Base-by-base conservation (phyloP, 2,888 invertebrate species). In the Stegana nigrithorax region DNA sequence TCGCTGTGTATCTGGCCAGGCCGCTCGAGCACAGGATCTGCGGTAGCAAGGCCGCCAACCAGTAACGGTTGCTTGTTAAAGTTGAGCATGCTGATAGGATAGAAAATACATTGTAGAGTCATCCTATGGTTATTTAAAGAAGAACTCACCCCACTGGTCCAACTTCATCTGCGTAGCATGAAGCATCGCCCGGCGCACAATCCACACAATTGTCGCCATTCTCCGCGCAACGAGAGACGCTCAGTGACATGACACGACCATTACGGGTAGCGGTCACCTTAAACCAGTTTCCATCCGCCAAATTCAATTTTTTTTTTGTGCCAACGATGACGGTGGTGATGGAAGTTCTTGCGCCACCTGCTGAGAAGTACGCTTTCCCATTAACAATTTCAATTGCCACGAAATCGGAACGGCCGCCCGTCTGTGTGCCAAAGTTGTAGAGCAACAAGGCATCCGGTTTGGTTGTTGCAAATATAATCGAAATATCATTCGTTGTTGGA, bases 1-100 rank as follows among this genome's bases (percentile, higher is more conserved):
- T 97, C 96, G 0, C 96, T 92, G 76, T 92, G 92, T 39, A 97
- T 90, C 86, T 97, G 96, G 0, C 95, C 95, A 0, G 94, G 94
- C 47, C 96, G 89, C 83, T 96, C 95, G 25, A 96, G 85, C 0
- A 96, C 91, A 12, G 95, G 93, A 85, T 95, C 94, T 0, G 96
- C 93, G 70, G 91, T 91, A 50, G 90, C 88, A 32, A 97, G 87
- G 6, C 97, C 97, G 21, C 97, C 97, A 68, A 97, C 89, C 50
- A 93, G 88, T 63, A 97, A 86, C 0, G 92, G 93, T 78, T 95
- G 93, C 73, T 93, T 94, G 87, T 96, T 95, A 86, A 96, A 96
- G 83, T 95, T 96, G 50, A 96, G 86, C 0, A 95, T 95, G 60
- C 96, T 96, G 88, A 25, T 90, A 90, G 66, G 62, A 67, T 67